phyloP scores from a whole-genome alignment of 2,888 invertebrate genomes.

The Perdita meconis region DNA sequence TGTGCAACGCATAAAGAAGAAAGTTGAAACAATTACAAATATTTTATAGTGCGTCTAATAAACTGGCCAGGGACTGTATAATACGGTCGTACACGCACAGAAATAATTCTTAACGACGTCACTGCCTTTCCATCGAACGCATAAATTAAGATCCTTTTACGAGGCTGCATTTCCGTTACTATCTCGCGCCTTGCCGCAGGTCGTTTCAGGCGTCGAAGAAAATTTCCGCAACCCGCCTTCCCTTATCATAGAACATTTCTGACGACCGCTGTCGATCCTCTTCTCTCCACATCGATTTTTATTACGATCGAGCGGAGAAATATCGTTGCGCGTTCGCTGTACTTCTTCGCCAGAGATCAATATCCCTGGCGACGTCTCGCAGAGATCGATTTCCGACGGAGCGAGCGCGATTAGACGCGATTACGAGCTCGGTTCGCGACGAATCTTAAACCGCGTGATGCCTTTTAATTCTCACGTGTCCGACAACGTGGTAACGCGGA shows the following conservation, averaged over 20 bases:
- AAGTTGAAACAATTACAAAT: too few relatives aligned
- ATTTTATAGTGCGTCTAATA: too few relatives aligned
- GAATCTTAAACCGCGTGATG: slow-evolving; percentile 52
- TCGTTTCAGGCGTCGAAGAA: slow-evolving; percentile 19
- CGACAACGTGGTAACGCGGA: slow-evolving; percentile 63
- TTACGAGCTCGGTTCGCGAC: slow-evolving; percentile 25
- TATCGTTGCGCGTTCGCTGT: not conserved
- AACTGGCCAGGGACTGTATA: too few relatives aligned
- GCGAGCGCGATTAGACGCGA: slow-evolving; percentile 22
- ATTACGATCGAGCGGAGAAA: not conserved
- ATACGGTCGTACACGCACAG: not conserved
- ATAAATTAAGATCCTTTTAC: slow-evolving; percentile 50
- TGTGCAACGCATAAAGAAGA: too few relatives aligned
- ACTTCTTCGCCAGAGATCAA: not conserved
- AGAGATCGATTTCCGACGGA: not conserved
- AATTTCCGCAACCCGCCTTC: slow-evolving; percentile 45
- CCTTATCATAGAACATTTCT: slow-evolving; percentile 19
- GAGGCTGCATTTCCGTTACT: slow-evolving; percentile 52
- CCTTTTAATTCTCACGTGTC: slow-evolving; percentile 71
- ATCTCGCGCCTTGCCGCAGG: slow-evolving; percentile 17
- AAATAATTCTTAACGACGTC: slow-evolving; percentile 36
- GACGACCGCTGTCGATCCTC: slow-evolving; percentile 11
- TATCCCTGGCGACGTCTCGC: not conserved
- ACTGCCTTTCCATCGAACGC: slow-evolving; percentile 29
- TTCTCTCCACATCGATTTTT: not conserved